phyloP scores from a whole-genome alignment of 2,888 invertebrate species.

The Tetheella fluctuosa region DNA sequence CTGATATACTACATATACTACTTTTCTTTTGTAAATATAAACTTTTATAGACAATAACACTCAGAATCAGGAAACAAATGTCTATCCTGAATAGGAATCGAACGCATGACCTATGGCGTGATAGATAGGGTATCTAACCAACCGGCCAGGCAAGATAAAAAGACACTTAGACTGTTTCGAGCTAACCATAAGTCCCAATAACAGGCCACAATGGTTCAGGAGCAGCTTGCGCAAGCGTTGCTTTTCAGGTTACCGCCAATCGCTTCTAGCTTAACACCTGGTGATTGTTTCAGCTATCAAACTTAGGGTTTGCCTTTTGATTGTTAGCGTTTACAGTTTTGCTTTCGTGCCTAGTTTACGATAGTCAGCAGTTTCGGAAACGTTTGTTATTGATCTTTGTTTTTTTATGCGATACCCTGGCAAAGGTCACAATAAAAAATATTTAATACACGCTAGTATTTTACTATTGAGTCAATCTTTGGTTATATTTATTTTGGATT shows the following conservation, averaged over 20 bases:
- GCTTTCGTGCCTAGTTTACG: conserved; percentile 27
- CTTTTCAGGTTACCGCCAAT: conserved; percentile 10
- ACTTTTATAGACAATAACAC: too few species aligned
- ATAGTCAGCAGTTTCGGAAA: conserved; percentile 9
- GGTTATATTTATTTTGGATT: background rate
- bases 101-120: too few species aligned
- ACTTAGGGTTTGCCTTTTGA: conserved; percentile 35
- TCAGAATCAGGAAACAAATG: too few species aligned
- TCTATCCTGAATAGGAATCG: too few species aligned
- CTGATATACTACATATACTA: too few species aligned
- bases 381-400: conserved; percentile 7
- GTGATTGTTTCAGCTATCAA: conserved; percentile 21
- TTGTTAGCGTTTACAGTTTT: conserved; percentile 42
- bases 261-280: conserved; percentile 14
- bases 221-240: too few species aligned
- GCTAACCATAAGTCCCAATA: too few species aligned
- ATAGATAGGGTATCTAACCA: too few species aligned
- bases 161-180: too few species aligned
- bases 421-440: background rate
- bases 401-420: background rate
- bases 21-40: too few species aligned
- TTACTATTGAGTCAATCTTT: background rate
- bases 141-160: too few species aligned
- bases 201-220: too few species aligned
- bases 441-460: background rate